Evolutionary conservation across 2,888 invertebrate species (phyloP), one percentile per base, ranked within the genome.

Genomic region (Campoletis raptor): DNA sequence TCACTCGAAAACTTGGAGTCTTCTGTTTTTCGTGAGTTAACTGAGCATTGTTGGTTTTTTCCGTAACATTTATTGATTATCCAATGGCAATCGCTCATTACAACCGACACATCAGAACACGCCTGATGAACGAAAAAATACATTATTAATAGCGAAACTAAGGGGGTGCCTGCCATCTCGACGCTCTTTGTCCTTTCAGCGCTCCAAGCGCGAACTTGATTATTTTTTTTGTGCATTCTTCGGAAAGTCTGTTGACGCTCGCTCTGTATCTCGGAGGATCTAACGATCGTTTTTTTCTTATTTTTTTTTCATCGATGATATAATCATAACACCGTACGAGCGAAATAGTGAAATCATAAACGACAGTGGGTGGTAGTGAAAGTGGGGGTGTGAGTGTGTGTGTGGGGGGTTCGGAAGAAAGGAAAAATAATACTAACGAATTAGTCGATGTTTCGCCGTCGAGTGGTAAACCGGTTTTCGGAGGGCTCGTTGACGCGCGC

Each of bases 401-500:
- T 45, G 66, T 3, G n/a, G 78, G 54, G 36, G 36, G 42, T 18
- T 45, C 57, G 66, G 48, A 42, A 52, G 54, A 36, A 6, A 40
- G 64, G 40, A 70, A 48, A n/a, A 42, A 69, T 40, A 67, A 72
- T 69, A 81, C 48, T 54, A 83, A 83, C 64, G 70, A 73, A 74
- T 77, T 69, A 69, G 83, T 87, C 64, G 69, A 79, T 87, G 72
- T 66, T 67, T 83, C 79, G 76, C 74, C 30, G 15, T 30, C 30
- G 61, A 61, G 76, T 72, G 48, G 77, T 76, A 85, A 87, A 88
- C 86, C 77, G 84, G 70, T 81, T 84, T 84, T 85, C 73, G 87
- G 85, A 76, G 85, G 86, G 86, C 86, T 85, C 85, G 87, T 84
- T 83, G 76, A 82, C 86, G 73, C 80, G 61, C 80, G 52, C 83